phyloP scores from a whole-genome alignment of 2,113 vertebrate species.

The Atrichornis clamosus region DNA sequence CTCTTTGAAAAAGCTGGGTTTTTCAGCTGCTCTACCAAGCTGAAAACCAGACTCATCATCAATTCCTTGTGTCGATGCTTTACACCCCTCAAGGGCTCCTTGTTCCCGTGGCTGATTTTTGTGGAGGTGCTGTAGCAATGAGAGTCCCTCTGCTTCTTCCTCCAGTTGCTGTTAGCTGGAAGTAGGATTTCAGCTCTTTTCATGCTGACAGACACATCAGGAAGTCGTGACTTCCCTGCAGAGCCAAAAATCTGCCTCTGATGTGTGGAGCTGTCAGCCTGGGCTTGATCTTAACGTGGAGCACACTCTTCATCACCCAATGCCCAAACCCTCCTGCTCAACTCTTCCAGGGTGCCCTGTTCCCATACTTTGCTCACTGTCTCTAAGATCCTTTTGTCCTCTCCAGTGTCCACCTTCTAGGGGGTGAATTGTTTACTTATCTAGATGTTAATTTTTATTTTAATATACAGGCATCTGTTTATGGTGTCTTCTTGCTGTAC shows the following conservation, averaged over 20 bases:
- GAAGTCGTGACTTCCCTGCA: not conserved
- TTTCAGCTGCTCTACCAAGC: not conserved
- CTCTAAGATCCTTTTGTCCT: not conserved
- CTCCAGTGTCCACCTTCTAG: not conserved
- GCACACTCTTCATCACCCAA: no score
- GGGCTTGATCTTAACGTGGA: not conserved
- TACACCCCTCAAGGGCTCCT: not conserved
- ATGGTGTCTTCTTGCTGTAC: no score
- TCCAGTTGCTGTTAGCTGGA: not conserved
- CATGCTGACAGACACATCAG: not conserved
- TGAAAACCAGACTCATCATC: not conserved
- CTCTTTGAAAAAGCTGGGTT: not conserved
- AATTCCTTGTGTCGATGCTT: not conserved
- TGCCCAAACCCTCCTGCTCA: not conserved
- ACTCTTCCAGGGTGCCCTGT: not conserved
- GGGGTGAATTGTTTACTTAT: not conserved
- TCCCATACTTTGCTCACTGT: not conserved
- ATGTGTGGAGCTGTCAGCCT: not conserved
- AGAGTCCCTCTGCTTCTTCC: not conserved
- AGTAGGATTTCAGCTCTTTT: not conserved
- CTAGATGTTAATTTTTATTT: no score
- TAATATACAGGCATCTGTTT: not conserved
- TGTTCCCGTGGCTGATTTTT: accelerated
- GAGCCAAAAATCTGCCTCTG: not conserved
- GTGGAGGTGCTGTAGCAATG: not conserved